phyloP scores from a whole-genome alignment of 2,797 vertebrate genomes.

The Otolemur crassicaudatus region DNA sequence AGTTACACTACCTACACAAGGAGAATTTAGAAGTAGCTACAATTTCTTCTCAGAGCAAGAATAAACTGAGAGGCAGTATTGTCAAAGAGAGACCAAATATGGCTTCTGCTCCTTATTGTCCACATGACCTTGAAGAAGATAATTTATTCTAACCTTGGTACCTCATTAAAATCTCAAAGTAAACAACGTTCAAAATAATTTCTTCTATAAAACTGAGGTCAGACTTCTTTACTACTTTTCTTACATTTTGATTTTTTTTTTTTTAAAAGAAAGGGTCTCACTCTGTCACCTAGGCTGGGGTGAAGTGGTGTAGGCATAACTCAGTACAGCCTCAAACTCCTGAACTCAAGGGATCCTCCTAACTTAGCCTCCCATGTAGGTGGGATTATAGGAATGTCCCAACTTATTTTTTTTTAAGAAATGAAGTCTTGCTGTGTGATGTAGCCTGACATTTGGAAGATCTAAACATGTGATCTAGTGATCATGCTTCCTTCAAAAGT shows the following conservation, averaged over 20 bases:
- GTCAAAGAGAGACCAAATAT: background rate
- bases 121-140: background rate
- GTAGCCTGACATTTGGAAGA: too few species aligned
- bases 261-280: background rate
- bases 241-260: background rate
- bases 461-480: background rate
- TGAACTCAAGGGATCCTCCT: background rate
- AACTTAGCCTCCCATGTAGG: background rate
- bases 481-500: background rate
- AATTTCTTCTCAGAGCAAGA: constrained; percentile 44
- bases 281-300: background rate
- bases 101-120: background rate
- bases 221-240: background rate
- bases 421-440: background rate
- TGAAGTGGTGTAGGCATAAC: background rate
- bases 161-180: constrained; percentile 54
- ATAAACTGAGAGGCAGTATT: background rate
- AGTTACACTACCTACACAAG: background rate
- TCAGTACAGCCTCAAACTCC: background rate
- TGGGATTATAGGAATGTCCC: background rate
- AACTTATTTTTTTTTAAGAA: background rate
- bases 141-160: constrained; percentile 37
- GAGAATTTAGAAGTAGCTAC: background rate
- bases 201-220: background rate
- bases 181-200: constrained; percentile 49